phyloP scores from a whole-genome alignment of 1,140 invertebrate genomes.

The Papilio polytes region DNA sequence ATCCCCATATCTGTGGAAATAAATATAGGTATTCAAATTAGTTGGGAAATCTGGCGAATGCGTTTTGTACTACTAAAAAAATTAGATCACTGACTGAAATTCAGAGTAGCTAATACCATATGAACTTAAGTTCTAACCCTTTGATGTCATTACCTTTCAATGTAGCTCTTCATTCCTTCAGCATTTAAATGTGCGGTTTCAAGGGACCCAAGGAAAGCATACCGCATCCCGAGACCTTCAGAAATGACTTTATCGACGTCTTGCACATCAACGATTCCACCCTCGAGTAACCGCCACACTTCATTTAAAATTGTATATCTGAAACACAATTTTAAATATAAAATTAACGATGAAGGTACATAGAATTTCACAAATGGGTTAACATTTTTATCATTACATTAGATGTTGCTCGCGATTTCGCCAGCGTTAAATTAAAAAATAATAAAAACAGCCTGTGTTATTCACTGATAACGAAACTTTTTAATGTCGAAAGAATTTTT shows the following conservation, averaged over 20 bases:
- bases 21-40: background rate
- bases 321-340: slow-evolving; percentile 44
- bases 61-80: background rate
- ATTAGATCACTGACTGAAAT: background rate
- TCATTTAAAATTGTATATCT: slow-evolving; percentile 97
- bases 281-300: slow-evolving; percentile 94
- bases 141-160: slow-evolving; percentile 72
- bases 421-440: no score
- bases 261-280: slow-evolving; percentile 92
- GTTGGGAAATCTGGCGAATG: background rate
- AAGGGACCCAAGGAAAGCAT: slow-evolving; percentile 96
- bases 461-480: no score
- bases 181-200: slow-evolving; percentile 98
- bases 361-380: no score
- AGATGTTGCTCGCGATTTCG: no score
- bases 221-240: slow-evolving; percentile 96
- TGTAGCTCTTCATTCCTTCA: slow-evolving; percentile 89
- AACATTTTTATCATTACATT: no score
- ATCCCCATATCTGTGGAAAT: slow-evolving; percentile 87
- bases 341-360: background rate
- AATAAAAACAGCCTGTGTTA: no score
- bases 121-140: background rate
- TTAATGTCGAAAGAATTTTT: no score
- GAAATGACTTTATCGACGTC: slow-evolving; percentile 97
- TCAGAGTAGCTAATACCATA: no score